phyloP scores from a whole-genome alignment of 2,113 vertebrate species.

The Nycticebus coucang region DNA sequence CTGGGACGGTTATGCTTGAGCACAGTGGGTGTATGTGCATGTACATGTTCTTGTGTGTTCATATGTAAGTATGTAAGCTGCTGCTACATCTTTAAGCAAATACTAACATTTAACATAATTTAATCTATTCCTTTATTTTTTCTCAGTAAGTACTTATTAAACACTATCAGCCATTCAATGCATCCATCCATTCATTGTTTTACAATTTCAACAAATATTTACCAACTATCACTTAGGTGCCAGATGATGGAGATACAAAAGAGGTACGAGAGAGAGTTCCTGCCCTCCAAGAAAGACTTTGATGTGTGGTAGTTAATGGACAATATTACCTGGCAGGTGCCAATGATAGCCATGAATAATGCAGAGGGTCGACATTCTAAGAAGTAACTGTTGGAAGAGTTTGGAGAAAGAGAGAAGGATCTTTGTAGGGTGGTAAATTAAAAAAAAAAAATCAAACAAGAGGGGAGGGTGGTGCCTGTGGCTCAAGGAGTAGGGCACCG shows the following conservation, averaged over 20 bases:
- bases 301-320: not conserved
- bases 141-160: slow-evolving; percentile 46
- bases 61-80: not conserved
- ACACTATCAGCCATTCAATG: not conserved
- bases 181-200: not conserved
- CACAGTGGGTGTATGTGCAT: not conserved
- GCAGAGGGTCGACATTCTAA: not conserved
- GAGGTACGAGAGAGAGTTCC: not conserved
- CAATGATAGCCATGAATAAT: not conserved
- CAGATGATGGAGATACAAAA: not conserved
- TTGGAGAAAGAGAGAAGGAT: not conserved
- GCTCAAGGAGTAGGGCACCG: too few species aligned
- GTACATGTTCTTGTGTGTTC: not conserved
- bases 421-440: not conserved
- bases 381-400: not conserved
- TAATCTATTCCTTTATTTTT: slow-evolving; percentile 54
- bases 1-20: not conserved
- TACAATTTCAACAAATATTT: not conserved
- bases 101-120: not conserved
- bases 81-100: slow-evolving; percentile 39
- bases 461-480: too few species aligned
- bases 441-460: not conserved
- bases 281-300: not conserved
- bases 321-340: not conserved
- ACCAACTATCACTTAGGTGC: not conserved